Base-by-base conservation (phyloP, 2,797 vertebrate genomes). In the Morus bassanus region DNA sequence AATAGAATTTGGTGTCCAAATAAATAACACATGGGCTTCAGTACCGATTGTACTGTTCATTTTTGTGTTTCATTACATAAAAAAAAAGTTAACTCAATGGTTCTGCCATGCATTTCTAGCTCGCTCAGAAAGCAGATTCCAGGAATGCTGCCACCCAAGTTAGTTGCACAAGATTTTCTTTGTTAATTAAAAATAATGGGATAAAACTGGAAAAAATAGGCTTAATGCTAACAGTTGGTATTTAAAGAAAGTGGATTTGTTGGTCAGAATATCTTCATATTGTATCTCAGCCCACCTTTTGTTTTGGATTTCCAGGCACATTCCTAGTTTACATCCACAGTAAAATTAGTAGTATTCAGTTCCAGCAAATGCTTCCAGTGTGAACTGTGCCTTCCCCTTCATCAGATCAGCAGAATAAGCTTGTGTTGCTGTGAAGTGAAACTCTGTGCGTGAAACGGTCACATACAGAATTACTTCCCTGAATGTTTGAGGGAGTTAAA, bases 81-180 rank as follows among this genome's bases (percentile, higher is more conserved):
- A 89, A 45, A 45, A 39, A 87, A 94, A 91, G 65, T 91, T 65
- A 81, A 83, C 82, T 95, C 54, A 4, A 77, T 96, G 91, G 21
- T 84, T 90, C 73, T 94, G 87, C 93, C 61, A 5, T 33, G 69
- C 67, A 69, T 91, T 96, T 76, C 73, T 73, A 97, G 70, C 94
- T 87, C 2, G 2, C 63, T 92, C 88, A 46, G 79, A 93, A 79
- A 86, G 54, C 76, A 90, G 87, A 88, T 92, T 88, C 63, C 89
- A 93, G 91, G 79, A 95, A 94, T 91, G 76, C 74, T 96, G 96
- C 90, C 94, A 80, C 91, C 78, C 89, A 72, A 89, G 87, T 89
- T 94, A 85, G 86, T 91, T 91, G 94, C 96, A 93, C 93, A 97
- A 93, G 92, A 81, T 96, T 93, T 92, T 90, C 82, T 93, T 93